These are phyloP conservation scores for Bagarius yarrelli DNA, from an alignment of 2,113 vertebrate species.

Conservation along the genomic window DNA sequence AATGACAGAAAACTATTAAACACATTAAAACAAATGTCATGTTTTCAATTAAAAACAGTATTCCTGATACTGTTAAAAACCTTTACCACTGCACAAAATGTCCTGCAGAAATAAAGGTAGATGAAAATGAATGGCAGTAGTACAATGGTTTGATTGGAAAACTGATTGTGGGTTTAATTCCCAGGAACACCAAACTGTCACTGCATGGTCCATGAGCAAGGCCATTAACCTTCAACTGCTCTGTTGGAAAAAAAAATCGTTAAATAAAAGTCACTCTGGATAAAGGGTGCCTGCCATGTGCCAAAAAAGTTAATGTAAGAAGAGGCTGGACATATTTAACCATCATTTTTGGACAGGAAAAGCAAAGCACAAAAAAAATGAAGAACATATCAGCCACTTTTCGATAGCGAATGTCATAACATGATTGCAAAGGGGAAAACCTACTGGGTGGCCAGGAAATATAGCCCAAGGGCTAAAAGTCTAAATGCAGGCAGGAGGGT, in stretches of 20 bases:
- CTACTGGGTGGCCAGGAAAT: conserved; percentile 89
- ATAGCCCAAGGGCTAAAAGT: conserved; percentile 73
- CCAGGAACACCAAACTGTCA: too few species aligned
- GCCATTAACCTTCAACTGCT: too few species aligned
- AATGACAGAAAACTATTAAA: not conserved
- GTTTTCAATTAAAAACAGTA: not conserved
- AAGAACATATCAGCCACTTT: conserved; percentile 20
- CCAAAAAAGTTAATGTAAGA: too few species aligned
- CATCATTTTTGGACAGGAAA: conserved; percentile 6
- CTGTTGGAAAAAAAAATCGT: too few species aligned
- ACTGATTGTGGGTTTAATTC: too few species aligned
- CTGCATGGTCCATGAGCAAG: too few species aligned
- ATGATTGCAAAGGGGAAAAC: conserved; percentile 66
- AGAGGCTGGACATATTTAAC: conserved; percentile 32
- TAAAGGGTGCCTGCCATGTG: too few species aligned
- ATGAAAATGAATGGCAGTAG: not conserved
- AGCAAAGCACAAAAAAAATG: conserved; percentile 9
- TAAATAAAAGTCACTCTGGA: too few species aligned
- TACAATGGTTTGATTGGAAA: too few species aligned
- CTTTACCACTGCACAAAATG: conserved; percentile 25
- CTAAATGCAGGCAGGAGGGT: conserved; percentile 4
- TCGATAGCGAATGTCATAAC: conserved; percentile 77
- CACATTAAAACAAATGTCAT: not conserved
- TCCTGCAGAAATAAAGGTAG: conserved; percentile 26
- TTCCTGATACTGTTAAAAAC: not conserved